Percentiles rank a stretch among this genome's conserved stretches.
Evolutionary conservation across 2,888 invertebrate species (phyloP).

Genomic region (Ceratothoa steindachneri): DNA sequence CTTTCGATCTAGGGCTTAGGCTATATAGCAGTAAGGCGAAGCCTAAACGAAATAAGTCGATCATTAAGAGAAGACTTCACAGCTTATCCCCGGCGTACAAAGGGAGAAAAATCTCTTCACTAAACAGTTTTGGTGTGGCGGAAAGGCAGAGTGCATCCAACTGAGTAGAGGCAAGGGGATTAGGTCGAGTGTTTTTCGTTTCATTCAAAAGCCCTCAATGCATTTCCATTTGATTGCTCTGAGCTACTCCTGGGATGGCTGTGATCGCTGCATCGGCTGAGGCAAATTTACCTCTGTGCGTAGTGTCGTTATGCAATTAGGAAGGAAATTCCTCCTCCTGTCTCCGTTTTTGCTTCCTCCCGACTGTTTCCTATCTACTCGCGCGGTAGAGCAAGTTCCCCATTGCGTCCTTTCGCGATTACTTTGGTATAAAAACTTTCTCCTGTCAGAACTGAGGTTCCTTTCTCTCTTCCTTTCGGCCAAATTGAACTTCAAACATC

Average conservation of each 20-base stretch:
- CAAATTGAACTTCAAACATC: conserved; percentile 14
- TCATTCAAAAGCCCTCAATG: conserved; percentile 12
- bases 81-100: not conserved
- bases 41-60: not conserved
- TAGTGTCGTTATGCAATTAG: conserved; percentile 8
- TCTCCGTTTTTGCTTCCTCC: not conserved
- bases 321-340: not conserved
- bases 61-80: conserved; percentile 2
- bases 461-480: conserved; percentile 3
- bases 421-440: conserved; percentile 2
- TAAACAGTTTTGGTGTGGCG: conserved; percentile 7
- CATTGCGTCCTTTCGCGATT: not conserved
- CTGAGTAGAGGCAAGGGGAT: not conserved
- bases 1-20: too few species aligned
- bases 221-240: conserved; percentile 8
- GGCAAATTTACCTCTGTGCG: not conserved
- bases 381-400: not conserved
- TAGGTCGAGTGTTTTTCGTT: conserved; percentile 9
- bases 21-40: not conserved
- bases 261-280: not conserved
- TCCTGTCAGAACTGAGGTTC: not conserved
- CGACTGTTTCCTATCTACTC: conserved; percentile 3
- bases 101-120: conserved; percentile 8
- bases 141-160: conserved; percentile 5
- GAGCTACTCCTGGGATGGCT: conserved; percentile 1